These are phyloP conservation scores for Melanchra persicariae DNA, from an alignment of 2,888 invertebrate genomes.

Conservation along the genomic window DNA sequence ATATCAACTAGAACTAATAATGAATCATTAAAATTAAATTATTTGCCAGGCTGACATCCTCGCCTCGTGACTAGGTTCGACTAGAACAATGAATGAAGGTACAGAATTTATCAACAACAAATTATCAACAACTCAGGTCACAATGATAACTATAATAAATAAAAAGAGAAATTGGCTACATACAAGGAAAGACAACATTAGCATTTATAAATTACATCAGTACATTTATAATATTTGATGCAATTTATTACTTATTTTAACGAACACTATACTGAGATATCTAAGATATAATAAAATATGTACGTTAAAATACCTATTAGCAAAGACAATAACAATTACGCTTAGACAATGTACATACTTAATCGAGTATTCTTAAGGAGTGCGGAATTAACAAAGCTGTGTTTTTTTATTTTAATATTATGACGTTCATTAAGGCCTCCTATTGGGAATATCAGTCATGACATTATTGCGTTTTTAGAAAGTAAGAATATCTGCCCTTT, in stretches of 20 bases:
- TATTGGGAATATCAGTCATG: constrained; percentile 28
- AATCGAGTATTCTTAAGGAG: not conserved
- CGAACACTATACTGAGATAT: constrained; percentile 34
- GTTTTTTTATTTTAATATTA: constrained; percentile 7
- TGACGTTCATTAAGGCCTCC: constrained; percentile 54
- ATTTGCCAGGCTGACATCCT: not conserved
- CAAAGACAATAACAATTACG: constrained; percentile 36
- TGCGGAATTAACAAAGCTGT: constrained; percentile 24
- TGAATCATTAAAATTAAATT: not conserved
- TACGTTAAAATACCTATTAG: constrained; percentile 34
- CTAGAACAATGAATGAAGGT: constrained; percentile 37
- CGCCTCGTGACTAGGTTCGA: constrained; percentile 32
- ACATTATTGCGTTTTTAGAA: constrained; percentile 18
- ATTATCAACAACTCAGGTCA: constrained; percentile 69
- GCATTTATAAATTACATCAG: constrained; percentile 23
- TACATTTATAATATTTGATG: constrained; percentile 39
- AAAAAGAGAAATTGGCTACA: constrained; percentile 14
- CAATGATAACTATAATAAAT: constrained; percentile 55
- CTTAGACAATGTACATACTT: constrained; percentile 1
- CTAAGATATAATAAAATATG: constrained; percentile 47
- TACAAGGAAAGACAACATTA: constrained; percentile 12
- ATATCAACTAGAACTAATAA: constrained; percentile 31
- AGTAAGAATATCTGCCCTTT: not conserved
- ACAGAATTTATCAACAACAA: constrained; percentile 37
- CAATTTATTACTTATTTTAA: constrained; percentile 43